Conservation (phyloP, 2,888 invertebrate genomes). For the Allygus modestus region DNA sequence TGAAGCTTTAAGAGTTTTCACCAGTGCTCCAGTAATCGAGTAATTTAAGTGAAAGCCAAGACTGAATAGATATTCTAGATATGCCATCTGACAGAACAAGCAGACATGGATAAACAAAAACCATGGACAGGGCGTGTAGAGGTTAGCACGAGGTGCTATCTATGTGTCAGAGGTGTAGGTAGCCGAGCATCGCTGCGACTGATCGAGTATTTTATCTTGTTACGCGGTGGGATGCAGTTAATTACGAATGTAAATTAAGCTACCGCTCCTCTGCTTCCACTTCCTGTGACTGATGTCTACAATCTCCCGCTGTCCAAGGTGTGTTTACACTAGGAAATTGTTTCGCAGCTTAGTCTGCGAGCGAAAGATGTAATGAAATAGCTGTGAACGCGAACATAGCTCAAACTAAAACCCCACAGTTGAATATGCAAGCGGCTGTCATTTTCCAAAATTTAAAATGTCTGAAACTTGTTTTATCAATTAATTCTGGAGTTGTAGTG, state of each 20-base stretch:
- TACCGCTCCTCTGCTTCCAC: neutral
- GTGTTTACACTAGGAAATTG: neutral
- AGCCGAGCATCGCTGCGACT: neutral
- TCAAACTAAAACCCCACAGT: too few species aligned
- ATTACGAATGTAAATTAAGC: slow-evolving; percentile 21
- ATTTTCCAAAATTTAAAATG: neutral
- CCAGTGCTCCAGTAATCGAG: too few species aligned
- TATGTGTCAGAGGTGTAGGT: neutral
- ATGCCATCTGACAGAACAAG: too few species aligned
- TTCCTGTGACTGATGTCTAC: too few species aligned
- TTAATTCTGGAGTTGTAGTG: too few species aligned
- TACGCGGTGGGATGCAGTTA: neutral
- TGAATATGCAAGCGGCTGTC: neutral
- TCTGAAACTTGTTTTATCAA: too few species aligned
- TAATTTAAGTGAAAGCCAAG: too few species aligned
- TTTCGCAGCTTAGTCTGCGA: neutral
- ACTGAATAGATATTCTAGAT: too few species aligned
- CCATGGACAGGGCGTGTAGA: neutral
- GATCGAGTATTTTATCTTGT: neutral
- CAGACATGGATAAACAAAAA: neutral
- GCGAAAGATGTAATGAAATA: too few species aligned
- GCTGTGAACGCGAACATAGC: too few species aligned
- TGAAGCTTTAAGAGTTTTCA: too few species aligned
- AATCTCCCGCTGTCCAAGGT: neutral
- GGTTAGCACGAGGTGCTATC: neutral